Conservation (phyloP, 2,113 vertebrate genomes). For the Elephantulus edwardii region DNA sequence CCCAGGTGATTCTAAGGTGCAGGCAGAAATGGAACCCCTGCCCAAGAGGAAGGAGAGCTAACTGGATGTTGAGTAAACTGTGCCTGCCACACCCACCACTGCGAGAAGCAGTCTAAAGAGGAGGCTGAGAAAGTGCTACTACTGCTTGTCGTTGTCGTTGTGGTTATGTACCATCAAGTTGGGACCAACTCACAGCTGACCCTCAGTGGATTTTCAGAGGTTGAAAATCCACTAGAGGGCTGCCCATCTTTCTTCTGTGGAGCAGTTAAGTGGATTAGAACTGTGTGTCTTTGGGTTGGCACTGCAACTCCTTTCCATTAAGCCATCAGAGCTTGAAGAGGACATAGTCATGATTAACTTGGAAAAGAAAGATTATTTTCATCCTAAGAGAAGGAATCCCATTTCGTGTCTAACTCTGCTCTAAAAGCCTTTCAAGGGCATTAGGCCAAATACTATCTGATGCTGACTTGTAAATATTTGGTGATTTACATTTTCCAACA, state of each 20-base stretch:
- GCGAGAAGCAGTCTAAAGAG: background rate
- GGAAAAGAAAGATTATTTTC: background rate
- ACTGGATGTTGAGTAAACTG: background rate
- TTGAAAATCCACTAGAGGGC: no score
- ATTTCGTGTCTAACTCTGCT: background rate
- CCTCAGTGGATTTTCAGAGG: no score
- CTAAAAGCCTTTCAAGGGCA: background rate
- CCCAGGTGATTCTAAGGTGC: background rate
- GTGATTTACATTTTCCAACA: background rate
- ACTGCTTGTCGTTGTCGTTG: no score
- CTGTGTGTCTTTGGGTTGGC: no score
- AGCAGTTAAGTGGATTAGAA: no score
- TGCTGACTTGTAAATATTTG: background rate
- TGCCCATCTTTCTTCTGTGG: no score
- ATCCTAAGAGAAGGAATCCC: background rate
- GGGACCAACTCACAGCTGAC: no score
- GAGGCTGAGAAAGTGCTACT: accelerated
- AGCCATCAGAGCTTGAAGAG: no score
- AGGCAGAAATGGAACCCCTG: background rate
- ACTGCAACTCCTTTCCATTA: no score
- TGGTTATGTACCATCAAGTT: no score
- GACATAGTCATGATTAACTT: background rate
- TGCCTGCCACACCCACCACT: background rate
- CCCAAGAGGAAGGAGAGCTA: background rate
- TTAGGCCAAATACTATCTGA: background rate